Evolutionary conservation across 2,797 vertebrate genomes (phyloP), one percentile per base, ranked within the genome.

Genomic region (Artibeus lituratus): DNA sequence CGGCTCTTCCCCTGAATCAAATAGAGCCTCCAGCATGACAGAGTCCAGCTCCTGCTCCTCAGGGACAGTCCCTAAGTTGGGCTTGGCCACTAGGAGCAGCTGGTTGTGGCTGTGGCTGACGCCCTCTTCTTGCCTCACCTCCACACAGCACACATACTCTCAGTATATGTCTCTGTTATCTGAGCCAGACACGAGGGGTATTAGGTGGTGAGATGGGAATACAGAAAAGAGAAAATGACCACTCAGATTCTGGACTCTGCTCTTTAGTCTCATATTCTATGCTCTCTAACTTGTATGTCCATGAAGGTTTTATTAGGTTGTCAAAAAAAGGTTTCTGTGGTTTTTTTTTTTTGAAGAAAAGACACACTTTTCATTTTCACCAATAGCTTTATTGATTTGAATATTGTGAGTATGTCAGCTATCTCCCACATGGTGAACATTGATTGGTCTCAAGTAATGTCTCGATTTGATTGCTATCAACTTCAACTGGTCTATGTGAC

Each of bases 81-180:
- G 14, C 3, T 0, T 69, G 74, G 47, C 29, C 82, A 94, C 81
- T 37, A 82, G 59, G n/a, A 97, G 87, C 67, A 94, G 82, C 26
- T 89, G 78, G 1, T 22, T 55, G 73, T 73, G n/a, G 24, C 47
- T 49, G 14, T 70, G 7, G 1, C 22, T 0, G 21, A 49, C 10
- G 19, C 8, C 35, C 47, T 12, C 18, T 5, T 94, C 96, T 51
- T 22, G 85, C 16, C 8, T 26, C 77, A 94, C 81, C 73, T 92
- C 84, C 12, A 91, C 57, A 55, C 37, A 35, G n/a, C 7, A 1
- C 78, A 97, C 29, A 0, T 77, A n/a, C 59, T 97, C 94, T 55
- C 32, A 37, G 90, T 96, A 96, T 24, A 39, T 81, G 9, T 91
- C 39, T 91, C 97, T 94, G 86, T 97, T 97, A 96, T 97, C 94